phyloP scores from a whole-genome alignment of 1,140 invertebrate species.

The Hyles euphorbiae region DNA sequence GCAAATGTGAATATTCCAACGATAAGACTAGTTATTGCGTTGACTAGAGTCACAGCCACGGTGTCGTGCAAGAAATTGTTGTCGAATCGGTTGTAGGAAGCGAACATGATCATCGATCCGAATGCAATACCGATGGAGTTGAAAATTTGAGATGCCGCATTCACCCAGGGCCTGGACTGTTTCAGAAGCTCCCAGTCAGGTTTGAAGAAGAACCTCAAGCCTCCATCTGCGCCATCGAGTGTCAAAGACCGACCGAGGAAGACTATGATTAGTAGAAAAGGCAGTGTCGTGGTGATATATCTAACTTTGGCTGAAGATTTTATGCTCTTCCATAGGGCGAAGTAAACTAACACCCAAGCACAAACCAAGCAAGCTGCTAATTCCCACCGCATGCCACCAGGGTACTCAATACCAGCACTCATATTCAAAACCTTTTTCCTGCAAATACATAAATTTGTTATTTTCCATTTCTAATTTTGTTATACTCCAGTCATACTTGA shows the following conservation, averaged over 20 bases:
- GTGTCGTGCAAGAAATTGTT: slow-evolving; percentile 93
- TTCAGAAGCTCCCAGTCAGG: slow-evolving; percentile 91
- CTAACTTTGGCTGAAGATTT: slow-evolving; percentile 89
- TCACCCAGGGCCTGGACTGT: slow-evolving; percentile 93
- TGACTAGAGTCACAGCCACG: slow-evolving; percentile 86
- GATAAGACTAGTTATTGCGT: slow-evolving; percentile 88
- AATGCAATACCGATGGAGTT: slow-evolving; percentile 94
- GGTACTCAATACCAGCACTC: slow-evolving; percentile 86
- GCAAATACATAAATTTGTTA: slow-evolving; percentile 26
- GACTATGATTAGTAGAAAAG: slow-evolving; percentile 88
- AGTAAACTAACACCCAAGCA: slow-evolving; percentile 94
- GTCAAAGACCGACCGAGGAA: slow-evolving; percentile 88
- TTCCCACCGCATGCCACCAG: slow-evolving; percentile 90
- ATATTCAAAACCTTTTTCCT: slow-evolving; percentile 91
- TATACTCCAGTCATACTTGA: neutral
- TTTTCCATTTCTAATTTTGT: neutral
- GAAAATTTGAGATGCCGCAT: slow-evolving; percentile 94
- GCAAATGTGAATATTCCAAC: slow-evolving; percentile 93
- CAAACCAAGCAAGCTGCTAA: slow-evolving; percentile 89
- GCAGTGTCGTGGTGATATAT: slow-evolving; percentile 91
- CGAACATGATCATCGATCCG: slow-evolving; percentile 95
- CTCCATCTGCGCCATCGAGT: slow-evolving; percentile 86
- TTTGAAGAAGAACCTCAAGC: slow-evolving; percentile 89
- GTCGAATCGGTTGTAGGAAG: slow-evolving; percentile 95
- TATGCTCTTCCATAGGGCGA: slow-evolving; percentile 95